Evolutionary conservation across 35 echinoderm and acorn worm genomes (phyloP).

Genomic region (Patiria miniata): DNA sequence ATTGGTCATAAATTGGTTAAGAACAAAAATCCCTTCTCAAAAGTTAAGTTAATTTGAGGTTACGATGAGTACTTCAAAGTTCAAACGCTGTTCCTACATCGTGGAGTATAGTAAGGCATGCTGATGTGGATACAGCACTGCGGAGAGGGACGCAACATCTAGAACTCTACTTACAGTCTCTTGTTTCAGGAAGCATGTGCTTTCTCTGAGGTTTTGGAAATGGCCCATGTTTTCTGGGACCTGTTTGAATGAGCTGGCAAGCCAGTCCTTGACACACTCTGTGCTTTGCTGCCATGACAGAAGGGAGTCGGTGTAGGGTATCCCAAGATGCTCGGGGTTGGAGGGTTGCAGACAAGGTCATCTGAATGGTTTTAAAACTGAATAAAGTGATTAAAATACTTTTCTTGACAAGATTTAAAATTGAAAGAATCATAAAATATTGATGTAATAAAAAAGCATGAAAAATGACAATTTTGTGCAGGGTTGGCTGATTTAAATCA

Average conservation of each 20-base stretch:
- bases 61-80: too few relatives aligned
- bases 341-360: constrained; percentile 53
- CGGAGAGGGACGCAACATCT: background rate
- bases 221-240: background rate
- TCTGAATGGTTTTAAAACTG: too few relatives aligned
- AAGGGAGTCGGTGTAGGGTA: constrained; percentile 43
- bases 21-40: too few relatives aligned
- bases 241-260: background rate
- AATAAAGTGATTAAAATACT: too few relatives aligned
- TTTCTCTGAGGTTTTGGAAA: background rate
- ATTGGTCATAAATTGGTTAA: too few relatives aligned
- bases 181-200: background rate
- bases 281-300: constrained; percentile 31
- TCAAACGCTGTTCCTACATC: background rate
- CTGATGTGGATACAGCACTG: too few relatives aligned
- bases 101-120: background rate
- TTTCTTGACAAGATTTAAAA: too few relatives aligned
- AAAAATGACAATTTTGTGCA: too few relatives aligned
- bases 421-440: too few relatives aligned
- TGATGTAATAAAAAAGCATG: too few relatives aligned
- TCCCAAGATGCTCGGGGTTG: background rate
- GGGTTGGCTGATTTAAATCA: too few relatives aligned
- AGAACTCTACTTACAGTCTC: background rate
- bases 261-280: background rate
- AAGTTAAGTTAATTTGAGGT: too few relatives aligned